Conservation (phyloP, 2,113 vertebrate genomes). For the Gopherus evgoodei region DNA sequence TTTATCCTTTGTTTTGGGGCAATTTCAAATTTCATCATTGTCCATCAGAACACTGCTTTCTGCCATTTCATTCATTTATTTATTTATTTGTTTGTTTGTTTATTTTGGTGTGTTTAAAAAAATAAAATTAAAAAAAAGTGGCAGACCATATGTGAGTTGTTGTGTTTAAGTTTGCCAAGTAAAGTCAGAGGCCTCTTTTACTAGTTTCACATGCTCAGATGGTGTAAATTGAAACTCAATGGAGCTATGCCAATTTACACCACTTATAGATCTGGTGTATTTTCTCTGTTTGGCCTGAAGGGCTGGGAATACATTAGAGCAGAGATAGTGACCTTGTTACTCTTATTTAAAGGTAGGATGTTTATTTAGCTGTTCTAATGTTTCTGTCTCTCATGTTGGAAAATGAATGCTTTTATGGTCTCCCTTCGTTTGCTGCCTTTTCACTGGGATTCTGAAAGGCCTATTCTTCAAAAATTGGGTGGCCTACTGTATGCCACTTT, state of each 20-base stretch:
- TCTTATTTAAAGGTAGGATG: slow-evolving; percentile 17
- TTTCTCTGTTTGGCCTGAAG: neutral
- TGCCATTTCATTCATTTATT: neutral
- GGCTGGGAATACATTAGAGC: neutral
- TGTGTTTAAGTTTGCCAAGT: neutral
- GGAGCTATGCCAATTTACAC: neutral
- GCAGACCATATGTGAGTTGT: neutral
- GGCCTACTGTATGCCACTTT: neutral
- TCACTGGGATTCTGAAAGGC: neutral
- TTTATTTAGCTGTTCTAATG: slow-evolving; percentile 26
- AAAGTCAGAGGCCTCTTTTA: neutral
- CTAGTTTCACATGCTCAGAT: neutral
- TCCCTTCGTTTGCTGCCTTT: neutral
- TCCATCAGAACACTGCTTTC: neutral
- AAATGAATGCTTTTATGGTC: neutral
- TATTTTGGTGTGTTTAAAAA: neutral
- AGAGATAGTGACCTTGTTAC: slow-evolving; percentile 19
- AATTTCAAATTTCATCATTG: neutral
- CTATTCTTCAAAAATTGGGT: slow-evolving; percentile 42
- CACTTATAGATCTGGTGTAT: neutral
- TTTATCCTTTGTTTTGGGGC: neutral
- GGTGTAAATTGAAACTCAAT: neutral
- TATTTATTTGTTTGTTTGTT: neutral
- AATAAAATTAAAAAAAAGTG: neutral
- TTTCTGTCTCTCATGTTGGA: slow-evolving; percentile 23